Evolutionary conservation across 1,140 invertebrate genomes (phyloP).

Genomic region (Papilio machaon): DNA sequence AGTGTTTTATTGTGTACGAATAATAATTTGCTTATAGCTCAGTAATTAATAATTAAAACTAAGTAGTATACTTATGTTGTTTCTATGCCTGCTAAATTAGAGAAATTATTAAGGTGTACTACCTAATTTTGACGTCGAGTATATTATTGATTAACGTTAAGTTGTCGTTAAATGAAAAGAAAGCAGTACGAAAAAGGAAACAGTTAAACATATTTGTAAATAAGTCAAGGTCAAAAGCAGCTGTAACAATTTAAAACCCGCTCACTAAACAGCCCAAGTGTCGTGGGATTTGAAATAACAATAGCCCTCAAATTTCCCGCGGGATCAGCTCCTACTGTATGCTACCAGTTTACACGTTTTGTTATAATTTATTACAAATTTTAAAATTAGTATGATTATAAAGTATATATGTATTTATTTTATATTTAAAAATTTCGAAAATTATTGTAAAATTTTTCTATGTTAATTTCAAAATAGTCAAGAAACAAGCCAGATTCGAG

Average conservation of each 20-base stretch:
- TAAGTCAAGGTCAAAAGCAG: slow-evolving; percentile 8
- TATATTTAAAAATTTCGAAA: too few relatives aligned
- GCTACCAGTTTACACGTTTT: not conserved
- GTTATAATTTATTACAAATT: slow-evolving; percentile 13
- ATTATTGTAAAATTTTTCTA: not conserved
- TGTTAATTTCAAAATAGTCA: too few relatives aligned
- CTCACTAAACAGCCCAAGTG: slow-evolving; percentile 11
- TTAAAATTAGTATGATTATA: not conserved
- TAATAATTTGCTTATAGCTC: too few relatives aligned
- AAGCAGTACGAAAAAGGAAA: not conserved
- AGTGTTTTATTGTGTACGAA: too few relatives aligned
- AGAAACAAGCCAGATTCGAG: too few relatives aligned
- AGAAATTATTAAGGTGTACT: too few relatives aligned
- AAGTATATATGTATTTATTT: not conserved
- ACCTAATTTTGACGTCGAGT: too few relatives aligned
- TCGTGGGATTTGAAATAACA: slow-evolving; percentile 20
- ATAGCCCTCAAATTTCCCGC: slow-evolving; percentile 22
- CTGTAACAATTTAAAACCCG: slow-evolving; percentile 11
- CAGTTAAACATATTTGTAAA: not conserved
- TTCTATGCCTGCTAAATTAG: too few relatives aligned
- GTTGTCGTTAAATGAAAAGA: not conserved
- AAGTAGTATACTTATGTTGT: too few relatives aligned
- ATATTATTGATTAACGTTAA: too few relatives aligned
- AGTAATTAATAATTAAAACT: too few relatives aligned
- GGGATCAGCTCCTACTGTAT: not conserved